phyloP scores from a whole-genome alignment of 2,888 invertebrate species.

The Itoplectis maculator region DNA sequence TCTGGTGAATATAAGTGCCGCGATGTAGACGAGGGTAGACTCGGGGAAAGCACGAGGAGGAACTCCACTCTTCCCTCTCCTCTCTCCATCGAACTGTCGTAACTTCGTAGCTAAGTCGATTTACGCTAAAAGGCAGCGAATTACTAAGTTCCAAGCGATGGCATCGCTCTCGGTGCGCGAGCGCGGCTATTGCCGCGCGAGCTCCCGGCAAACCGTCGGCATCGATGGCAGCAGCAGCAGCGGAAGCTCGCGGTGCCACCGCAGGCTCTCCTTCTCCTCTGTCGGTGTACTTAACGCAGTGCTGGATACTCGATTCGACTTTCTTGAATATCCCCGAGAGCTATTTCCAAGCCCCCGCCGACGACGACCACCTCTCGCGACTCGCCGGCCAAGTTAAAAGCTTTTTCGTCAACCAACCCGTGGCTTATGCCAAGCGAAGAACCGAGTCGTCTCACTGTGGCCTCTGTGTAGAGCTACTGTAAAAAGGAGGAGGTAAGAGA shows the following conservation, averaged over 20 bases:
- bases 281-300: slow-evolving; percentile 40
- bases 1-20: slow-evolving; percentile 49
- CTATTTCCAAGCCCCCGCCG: slow-evolving; percentile 41
- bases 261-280: slow-evolving; percentile 12
- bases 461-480: not conserved
- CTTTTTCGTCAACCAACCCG: slow-evolving; percentile 62
- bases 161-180: slow-evolving; percentile 20
- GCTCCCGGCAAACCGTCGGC: slow-evolving; percentile 44
- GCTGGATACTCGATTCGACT: slow-evolving; percentile 61
- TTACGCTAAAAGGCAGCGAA: slow-evolving; percentile 68
- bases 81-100: slow-evolving; percentile 67
- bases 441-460: not conserved
- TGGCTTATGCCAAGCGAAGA: slow-evolving; percentile 22
- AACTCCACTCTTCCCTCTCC: not conserved
- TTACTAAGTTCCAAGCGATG: slow-evolving; percentile 66
- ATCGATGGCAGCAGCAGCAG: slow-evolving; percentile 23
- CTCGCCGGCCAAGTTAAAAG: slow-evolving; percentile 53
- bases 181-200: slow-evolving; percentile 47
- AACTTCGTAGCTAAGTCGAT: slow-evolving; percentile 69
- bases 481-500: slow-evolving; percentile 24
- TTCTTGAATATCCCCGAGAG: slow-evolving; percentile 51
- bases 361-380: too few relatives aligned
- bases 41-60: slow-evolving; percentile 26
- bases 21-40: not conserved
- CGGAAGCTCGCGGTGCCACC: slow-evolving; percentile 31